phyloP scores from a whole-genome alignment of 1,140 invertebrate species.

The Drosophila sucinea region DNA sequence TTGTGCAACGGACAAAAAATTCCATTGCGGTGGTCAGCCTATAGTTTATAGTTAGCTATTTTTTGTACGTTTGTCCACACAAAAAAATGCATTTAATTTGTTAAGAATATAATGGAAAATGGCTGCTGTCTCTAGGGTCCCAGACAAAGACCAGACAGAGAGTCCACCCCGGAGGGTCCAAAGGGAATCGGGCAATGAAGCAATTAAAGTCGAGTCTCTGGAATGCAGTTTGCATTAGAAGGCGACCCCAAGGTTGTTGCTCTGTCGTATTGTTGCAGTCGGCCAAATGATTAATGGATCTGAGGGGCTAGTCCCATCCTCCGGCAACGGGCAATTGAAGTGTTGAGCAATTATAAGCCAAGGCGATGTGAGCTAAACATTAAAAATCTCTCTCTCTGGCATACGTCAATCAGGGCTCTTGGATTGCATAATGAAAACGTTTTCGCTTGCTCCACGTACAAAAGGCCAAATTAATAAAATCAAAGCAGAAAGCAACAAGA shows the following conservation, averaged over 20 bases:
- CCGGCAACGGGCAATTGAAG: slow-evolving; percentile 45
- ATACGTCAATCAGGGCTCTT: slow-evolving; percentile 66
- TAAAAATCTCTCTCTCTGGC: slow-evolving; percentile 57
- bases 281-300: slow-evolving; percentile 66
- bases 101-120: slow-evolving; percentile 46
- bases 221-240: slow-evolving; percentile 61
- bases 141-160: slow-evolving; percentile 6
- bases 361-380: slow-evolving; percentile 54
- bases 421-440: slow-evolving; percentile 56
- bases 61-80: slow-evolving; percentile 16
- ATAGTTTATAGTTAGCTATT: slow-evolving; percentile 10
- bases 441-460: slow-evolving; percentile 50
- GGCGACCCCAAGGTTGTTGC: slow-evolving; percentile 38
- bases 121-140: slow-evolving; percentile 25
- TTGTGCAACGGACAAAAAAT: slow-evolving; percentile 15
- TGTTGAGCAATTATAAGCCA: slow-evolving; percentile 72
- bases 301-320: slow-evolving; percentile 22
- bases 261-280: slow-evolving; percentile 49
- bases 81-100: slow-evolving; percentile 55
- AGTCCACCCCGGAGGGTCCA: not conserved
- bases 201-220: slow-evolving; percentile 48
- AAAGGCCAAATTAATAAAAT: slow-evolving; percentile 79
- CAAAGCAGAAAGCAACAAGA: slow-evolving; percentile 62
- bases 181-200: slow-evolving; percentile 25
- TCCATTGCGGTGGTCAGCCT: slow-evolving; percentile 11